phyloP scores from a whole-genome alignment of 2,113 vertebrate species.

The Otocyon megalotis region DNA sequence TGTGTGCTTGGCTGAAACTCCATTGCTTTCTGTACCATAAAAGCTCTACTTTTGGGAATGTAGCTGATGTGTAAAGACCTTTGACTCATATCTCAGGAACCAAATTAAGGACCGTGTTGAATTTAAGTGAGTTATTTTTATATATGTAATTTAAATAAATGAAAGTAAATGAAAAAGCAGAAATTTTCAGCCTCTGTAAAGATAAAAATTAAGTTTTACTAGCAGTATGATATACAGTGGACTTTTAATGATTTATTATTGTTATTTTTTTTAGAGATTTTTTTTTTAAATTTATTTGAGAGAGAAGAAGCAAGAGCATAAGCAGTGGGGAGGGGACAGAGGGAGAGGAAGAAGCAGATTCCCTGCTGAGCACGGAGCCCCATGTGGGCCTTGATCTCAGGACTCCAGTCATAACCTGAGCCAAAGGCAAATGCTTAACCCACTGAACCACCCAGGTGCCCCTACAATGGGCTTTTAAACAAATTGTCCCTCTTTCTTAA shows the following conservation, averaged over 20 bases:
- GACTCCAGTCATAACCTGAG: neutral
- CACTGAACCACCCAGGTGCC: neutral
- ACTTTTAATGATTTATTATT: conserved; percentile 52
- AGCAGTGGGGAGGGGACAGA: neutral
- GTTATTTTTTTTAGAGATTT: neutral
- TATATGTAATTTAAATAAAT: conserved; percentile 55
- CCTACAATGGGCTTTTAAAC: conserved; percentile 66
- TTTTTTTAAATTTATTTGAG: neutral
- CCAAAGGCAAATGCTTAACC: neutral
- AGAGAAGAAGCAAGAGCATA: neutral
- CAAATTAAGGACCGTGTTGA: conserved; percentile 63
- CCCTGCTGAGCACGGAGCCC: neutral
- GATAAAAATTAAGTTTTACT: conserved; percentile 65
- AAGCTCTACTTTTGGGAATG: neutral
- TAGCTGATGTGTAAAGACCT: neutral
- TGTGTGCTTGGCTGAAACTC: neutral
- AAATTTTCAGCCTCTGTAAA: conserved; percentile 46
- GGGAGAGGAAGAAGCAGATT: neutral
- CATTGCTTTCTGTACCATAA: neutral
- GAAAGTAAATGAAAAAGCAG: conserved; percentile 43
- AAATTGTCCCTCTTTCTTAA: neutral
- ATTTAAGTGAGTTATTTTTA: conserved; percentile 64
- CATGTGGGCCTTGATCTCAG: neutral
- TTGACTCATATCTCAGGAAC: conserved; percentile 48
- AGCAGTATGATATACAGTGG: conserved; percentile 63